Evolutionary conservation across 2,113 vertebrate species (phyloP).

Genomic region (Pao palembangensis): DNA sequence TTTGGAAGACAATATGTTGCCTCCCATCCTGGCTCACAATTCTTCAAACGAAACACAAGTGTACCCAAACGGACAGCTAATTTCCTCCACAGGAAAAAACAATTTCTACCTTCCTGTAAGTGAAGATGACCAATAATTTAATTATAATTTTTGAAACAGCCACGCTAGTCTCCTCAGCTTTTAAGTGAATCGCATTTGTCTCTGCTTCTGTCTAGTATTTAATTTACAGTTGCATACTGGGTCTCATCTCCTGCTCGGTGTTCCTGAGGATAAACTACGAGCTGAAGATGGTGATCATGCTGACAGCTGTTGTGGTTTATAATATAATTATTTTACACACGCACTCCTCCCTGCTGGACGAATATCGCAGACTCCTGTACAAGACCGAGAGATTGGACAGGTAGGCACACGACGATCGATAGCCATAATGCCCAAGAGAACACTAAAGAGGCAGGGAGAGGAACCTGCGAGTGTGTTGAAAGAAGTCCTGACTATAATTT

Average conservation of each 20-base stretch:
- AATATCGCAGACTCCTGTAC: constrained; percentile 89
- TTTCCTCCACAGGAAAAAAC: constrained; percentile 78
- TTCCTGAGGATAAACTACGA: constrained; percentile 97
- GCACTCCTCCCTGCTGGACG: constrained; percentile 84
- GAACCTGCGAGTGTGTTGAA: too few species aligned
- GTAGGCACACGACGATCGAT: constrained; percentile 59
- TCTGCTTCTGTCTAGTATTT: constrained; percentile 82
- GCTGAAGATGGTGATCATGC: constrained; percentile 95
- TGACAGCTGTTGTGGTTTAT: constrained; percentile 87
- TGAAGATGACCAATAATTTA: constrained; percentile 21
- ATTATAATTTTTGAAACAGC: neutral
- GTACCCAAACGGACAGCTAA: constrained; percentile 70
- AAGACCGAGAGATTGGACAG: constrained; percentile 81
- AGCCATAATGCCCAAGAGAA: neutral
- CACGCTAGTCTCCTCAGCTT: neutral
- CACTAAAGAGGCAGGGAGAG: neutral
- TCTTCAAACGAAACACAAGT: constrained; percentile 80
- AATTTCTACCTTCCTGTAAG: constrained; percentile 96
- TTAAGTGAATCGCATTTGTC: neutral
- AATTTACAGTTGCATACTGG: constrained; percentile 97
- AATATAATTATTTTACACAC: constrained; percentile 91
- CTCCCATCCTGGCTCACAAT: constrained; percentile 74
- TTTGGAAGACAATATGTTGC: constrained; percentile 75
- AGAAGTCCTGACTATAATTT: too few species aligned
- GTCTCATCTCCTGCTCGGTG: constrained; percentile 93